These are phyloP conservation scores for Lepilemur septentrionalis DNA, from an alignment of 2,797 vertebrate genomes.

Conservation along the genomic window DNA sequence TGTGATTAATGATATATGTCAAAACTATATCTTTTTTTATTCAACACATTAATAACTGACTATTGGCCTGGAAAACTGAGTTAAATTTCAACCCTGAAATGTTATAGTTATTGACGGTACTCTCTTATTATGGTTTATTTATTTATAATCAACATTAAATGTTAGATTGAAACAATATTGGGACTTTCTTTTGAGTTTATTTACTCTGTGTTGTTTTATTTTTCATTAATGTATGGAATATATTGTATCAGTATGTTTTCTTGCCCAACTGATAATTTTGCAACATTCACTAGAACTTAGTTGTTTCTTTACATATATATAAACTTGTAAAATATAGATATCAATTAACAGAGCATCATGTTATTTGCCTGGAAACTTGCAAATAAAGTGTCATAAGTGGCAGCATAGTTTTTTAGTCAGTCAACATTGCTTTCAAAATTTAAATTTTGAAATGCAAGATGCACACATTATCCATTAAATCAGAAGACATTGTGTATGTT, in stretches of 20 bases:
- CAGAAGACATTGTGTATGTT: neutral
- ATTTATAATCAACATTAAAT: neutral
- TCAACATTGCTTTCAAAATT: neutral
- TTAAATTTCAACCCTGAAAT: neutral
- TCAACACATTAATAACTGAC: neutral
- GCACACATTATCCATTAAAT: neutral
- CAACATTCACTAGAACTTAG: neutral
- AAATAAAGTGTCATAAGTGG: neutral
- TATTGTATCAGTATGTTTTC: neutral
- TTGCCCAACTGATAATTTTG: constrained; percentile 19
- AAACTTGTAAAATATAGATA: neutral
- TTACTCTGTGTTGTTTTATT: neutral
- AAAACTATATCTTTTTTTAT: neutral
- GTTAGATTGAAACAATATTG: neutral
- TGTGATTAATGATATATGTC: neutral
- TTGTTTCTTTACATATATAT: neutral
- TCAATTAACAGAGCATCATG: constrained; percentile 16
- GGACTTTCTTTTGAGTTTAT: neutral
- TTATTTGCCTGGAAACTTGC: constrained; percentile 24
- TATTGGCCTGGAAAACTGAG: neutral
- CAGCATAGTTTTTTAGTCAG: constrained; percentile 21
- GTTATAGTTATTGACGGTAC: neutral
- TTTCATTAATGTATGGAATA: neutral
- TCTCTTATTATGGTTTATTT: neutral
- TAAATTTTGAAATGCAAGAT: neutral